Percentiles rank a stretch among this genome's conserved stretches.
Evolutionary conservation across 2,113 vertebrate species (phyloP).

Genomic region (Amblyopsis rosae): DNA sequence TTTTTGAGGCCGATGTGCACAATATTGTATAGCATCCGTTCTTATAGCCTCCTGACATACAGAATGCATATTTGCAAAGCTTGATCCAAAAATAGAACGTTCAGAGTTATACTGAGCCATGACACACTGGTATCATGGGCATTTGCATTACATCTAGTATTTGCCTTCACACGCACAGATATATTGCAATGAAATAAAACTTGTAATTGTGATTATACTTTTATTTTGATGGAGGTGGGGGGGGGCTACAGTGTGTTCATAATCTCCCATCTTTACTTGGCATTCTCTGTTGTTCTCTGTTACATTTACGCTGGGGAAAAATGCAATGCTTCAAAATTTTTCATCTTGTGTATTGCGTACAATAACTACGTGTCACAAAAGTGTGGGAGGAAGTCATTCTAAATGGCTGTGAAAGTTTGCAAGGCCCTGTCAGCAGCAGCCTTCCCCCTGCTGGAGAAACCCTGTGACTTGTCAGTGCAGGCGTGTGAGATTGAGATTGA

Average conservation of each 20-base stretch:
- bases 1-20: too few relatives aligned
- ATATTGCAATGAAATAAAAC: constrained; percentile 22
- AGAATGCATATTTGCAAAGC: too few relatives aligned
- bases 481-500: constrained; percentile 76
- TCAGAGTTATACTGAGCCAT: too few relatives aligned
- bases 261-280: constrained; percentile 66
- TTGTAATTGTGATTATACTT: too few relatives aligned
- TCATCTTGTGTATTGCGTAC: constrained; percentile 72
- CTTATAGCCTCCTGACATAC: too few relatives aligned
- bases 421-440: constrained; percentile 73
- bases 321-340: constrained; percentile 69
- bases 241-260: constrained; percentile 48
- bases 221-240: too few relatives aligned
- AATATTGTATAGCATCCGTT: too few relatives aligned
- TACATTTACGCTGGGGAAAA: constrained; percentile 65
- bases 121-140: too few relatives aligned
- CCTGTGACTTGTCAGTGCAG: constrained; percentile 70
- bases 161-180: too few relatives aligned
- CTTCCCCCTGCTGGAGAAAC: constrained; percentile 70
- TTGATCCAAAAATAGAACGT: too few relatives aligned
- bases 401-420: constrained; percentile 78
- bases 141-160: too few relatives aligned
- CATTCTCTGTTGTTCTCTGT: constrained; percentile 58
- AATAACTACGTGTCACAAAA: constrained; percentile 77
- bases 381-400: constrained; percentile 78